Conservation (phyloP, 2,888 invertebrate species). For the Drosophila limbata region DNA sequence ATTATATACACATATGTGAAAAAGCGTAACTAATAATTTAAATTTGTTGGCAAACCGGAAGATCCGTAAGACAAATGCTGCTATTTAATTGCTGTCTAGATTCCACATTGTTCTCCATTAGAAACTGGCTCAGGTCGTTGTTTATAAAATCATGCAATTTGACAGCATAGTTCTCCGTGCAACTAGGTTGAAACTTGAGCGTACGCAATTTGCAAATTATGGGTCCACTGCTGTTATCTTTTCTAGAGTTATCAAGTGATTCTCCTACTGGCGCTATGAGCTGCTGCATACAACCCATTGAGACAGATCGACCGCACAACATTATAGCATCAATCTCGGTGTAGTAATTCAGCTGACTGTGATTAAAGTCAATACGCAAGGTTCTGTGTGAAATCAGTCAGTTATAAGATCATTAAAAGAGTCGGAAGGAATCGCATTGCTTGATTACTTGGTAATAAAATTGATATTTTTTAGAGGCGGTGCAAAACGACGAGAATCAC, state of each 20-base stretch:
- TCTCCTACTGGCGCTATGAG: slow-evolving; percentile 51
- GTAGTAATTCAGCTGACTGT: slow-evolving; percentile 92
- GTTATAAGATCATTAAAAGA: not conserved
- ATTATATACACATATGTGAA: slow-evolving; percentile 22
- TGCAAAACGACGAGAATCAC: slow-evolving; percentile 90
- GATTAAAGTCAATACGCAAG: slow-evolving; percentile 94
- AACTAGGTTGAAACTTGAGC: slow-evolving; percentile 82
- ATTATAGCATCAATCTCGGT: slow-evolving; percentile 95
- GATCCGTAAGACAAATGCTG: slow-evolving; percentile 74
- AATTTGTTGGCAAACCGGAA: slow-evolving; percentile 83
- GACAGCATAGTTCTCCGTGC: slow-evolving; percentile 77
- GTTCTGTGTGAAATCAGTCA: slow-evolving; percentile 86
- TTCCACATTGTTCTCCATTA: slow-evolving; percentile 60
- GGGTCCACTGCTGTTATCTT: slow-evolving; percentile 69
- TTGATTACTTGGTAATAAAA: slow-evolving; percentile 86
- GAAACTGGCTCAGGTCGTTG: slow-evolving; percentile 83
- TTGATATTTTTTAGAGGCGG: slow-evolving; percentile 88
- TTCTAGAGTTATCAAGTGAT: not conserved
- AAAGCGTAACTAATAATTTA: slow-evolving; percentile 7
- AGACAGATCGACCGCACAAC: slow-evolving; percentile 88
- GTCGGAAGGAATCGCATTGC: not conserved
- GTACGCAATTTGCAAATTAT: slow-evolving; percentile 83
- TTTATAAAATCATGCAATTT: slow-evolving; percentile 83
- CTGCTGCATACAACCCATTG: slow-evolving; percentile 70
- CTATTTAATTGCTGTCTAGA: slow-evolving; percentile 18